Conservation (phyloP, 2,888 invertebrate species). For the Aquatica leii region DNA sequence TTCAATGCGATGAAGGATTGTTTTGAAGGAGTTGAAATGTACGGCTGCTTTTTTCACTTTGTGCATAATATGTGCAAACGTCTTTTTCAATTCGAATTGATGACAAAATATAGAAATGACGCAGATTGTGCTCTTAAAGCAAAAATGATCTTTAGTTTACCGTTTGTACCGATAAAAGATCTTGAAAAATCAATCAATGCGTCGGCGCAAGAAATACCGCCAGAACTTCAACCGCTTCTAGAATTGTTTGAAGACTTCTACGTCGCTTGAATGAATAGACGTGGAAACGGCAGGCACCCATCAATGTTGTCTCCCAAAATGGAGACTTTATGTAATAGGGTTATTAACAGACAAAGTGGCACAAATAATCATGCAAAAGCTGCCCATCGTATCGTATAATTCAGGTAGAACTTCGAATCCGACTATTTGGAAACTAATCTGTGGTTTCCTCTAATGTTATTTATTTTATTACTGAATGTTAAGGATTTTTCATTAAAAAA, state of each 20-base stretch:
- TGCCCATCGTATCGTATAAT: too few relatives aligned
- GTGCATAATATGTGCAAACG: background rate
- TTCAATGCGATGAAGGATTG: too few relatives aligned
- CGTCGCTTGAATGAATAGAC: slow-evolving; percentile 5
- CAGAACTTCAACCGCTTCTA: slow-evolving; percentile 10
- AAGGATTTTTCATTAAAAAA: too few relatives aligned
- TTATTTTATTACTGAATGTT: too few relatives aligned
- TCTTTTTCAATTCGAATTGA: background rate
- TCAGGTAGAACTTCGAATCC: too few relatives aligned
- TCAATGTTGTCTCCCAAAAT: slow-evolving; percentile 1
- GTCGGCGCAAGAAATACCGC: slow-evolving; percentile 5
- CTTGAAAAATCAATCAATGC: slow-evolving; percentile 4
- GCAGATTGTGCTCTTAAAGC: background rate
- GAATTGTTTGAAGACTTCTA: slow-evolving; percentile 6
- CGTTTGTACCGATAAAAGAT: slow-evolving; percentile 1
- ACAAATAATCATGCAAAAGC: slow-evolving; percentile 10
- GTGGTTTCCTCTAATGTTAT: too few relatives aligned
- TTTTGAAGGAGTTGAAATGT: background rate
- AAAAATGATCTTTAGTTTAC: background rate
- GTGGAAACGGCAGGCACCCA: slow-evolving; percentile 1
- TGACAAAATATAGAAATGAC: background rate
- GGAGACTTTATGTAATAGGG: slow-evolving; percentile 3
- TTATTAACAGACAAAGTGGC: background rate
- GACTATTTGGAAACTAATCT: too few relatives aligned
- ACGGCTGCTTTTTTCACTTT: background rate